Conservation (phyloP, 2,888 invertebrate species). For the Megastigmus dorsalis region DNA sequence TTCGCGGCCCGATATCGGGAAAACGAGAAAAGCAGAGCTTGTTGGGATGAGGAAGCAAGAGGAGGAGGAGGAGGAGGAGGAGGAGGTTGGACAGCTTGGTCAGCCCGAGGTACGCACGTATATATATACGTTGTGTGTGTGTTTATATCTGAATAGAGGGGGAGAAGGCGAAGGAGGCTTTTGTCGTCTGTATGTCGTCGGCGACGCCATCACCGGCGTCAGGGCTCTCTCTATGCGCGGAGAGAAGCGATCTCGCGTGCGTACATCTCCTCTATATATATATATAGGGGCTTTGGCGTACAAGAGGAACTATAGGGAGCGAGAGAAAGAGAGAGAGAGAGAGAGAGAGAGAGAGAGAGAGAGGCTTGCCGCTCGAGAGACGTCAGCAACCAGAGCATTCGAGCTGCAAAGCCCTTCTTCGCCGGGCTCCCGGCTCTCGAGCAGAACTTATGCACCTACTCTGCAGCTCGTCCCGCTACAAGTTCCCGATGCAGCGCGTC, state of each 20-base stretch:
- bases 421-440: too few species aligned
- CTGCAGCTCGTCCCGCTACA: too few species aligned
- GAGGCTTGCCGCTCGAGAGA: not conserved
- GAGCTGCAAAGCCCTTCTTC: slow-evolving; percentile 11
- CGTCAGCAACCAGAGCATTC: slow-evolving; percentile 8
- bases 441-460: not conserved
- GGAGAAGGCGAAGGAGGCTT: slow-evolving; percentile 23
- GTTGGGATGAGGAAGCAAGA: not conserved
- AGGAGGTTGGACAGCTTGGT: not conserved
- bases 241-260: not conserved
- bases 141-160: too few species aligned
- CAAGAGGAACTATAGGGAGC: too few species aligned
- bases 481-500: too few species aligned
- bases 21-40: slow-evolving; percentile 34
- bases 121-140: too few species aligned
- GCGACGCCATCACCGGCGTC: not conserved
- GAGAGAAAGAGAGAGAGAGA: too few species aligned
- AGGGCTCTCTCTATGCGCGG: slow-evolving; percentile 12
- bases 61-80: not conserved
- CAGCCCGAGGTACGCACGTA: not conserved
- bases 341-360: too few species aligned
- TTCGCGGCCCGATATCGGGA: not conserved
- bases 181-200: slow-evolving; percentile 40
- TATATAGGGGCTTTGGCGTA: too few species aligned
- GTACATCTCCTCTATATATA: too few species aligned